These are phyloP conservation scores for Trematomus bernacchii DNA, from an alignment of 2,797 vertebrate species.

Conservation along the genomic window DNA sequence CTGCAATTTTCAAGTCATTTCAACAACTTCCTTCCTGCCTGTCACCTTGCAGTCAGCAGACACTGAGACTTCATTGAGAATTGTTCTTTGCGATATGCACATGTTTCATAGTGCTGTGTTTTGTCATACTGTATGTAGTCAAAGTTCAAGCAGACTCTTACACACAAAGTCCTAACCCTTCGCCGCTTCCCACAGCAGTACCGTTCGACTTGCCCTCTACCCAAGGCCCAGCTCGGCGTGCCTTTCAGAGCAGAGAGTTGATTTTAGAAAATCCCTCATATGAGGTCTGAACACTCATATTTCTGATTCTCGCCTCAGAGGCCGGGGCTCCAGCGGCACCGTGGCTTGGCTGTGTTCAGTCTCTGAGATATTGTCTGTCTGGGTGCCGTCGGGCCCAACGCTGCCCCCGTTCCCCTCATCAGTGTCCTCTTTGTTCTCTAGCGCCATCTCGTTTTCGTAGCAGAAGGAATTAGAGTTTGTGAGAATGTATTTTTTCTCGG, in stretches of 20 bases:
- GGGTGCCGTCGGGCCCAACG: conserved; percentile 92
- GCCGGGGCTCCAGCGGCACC: conserved; percentile 91
- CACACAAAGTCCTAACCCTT: conserved; percentile 70
- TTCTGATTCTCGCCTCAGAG: conserved; percentile 94
- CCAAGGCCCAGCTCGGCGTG: conserved; percentile 82
- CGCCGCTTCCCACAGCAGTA: conserved; percentile 86
- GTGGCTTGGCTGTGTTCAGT: conserved; percentile 91
- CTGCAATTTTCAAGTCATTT: conserved; percentile 77
- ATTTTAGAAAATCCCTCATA: conserved; percentile 69
- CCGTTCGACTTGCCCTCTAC: conserved; percentile 84
- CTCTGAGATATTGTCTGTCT: conserved; percentile 93
- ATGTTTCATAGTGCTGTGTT: conserved; percentile 76
- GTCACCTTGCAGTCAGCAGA: conserved; percentile 49
- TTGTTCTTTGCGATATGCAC: conserved; percentile 70
- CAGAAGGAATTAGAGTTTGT: conserved; percentile 97
- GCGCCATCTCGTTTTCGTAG: conserved; percentile 97
- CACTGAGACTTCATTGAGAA: conserved; percentile 72
- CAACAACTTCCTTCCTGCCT: conserved; percentile 54
- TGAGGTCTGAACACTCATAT: conserved; percentile 90
- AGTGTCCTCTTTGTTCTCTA: conserved; percentile 94
- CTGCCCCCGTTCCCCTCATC: conserved; percentile 93
- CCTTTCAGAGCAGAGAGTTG: conserved; percentile 81
- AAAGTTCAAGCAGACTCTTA: conserved; percentile 67
- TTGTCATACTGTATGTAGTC: conserved; percentile 73
- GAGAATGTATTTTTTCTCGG: conserved; percentile 95